Conservation (phyloP, 1,140 invertebrate species). For the Bombus superbus region DNA sequence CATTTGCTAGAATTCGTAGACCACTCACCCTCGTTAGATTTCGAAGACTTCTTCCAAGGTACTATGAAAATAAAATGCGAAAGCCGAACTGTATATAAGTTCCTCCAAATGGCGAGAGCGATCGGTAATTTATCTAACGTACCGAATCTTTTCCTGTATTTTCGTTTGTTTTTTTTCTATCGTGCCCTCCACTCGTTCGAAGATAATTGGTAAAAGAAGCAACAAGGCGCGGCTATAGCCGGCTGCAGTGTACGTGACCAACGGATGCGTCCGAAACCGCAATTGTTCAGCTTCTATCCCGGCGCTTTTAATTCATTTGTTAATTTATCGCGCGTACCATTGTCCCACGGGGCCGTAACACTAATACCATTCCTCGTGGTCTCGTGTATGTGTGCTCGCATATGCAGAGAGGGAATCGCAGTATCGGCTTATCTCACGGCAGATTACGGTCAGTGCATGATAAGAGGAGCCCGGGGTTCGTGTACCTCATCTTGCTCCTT, state of each 20-base stretch:
- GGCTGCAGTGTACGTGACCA: conserved; percentile 45
- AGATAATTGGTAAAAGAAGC: conserved; percentile 45
- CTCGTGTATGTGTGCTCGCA: neutral
- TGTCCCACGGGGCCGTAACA: conserved; percentile 24
- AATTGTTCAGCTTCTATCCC: conserved; percentile 64
- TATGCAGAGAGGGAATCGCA: neutral
- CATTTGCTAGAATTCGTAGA: too few species aligned
- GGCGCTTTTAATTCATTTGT: conserved; percentile 70
- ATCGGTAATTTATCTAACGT: conserved; percentile 16
- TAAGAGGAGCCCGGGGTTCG: conserved; percentile 2
- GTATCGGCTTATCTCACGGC: conserved; percentile 34
- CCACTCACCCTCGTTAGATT: too few species aligned
- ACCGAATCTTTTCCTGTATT: neutral
- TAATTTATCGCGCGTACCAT: conserved; percentile 63
- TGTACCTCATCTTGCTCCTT: neutral
- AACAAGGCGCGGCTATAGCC: conserved; percentile 4
- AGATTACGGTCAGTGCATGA: conserved; percentile 52
- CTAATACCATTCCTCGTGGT: neutral
- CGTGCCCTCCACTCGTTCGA: neutral
- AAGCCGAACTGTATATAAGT: too few species aligned
- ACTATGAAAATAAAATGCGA: too few species aligned
- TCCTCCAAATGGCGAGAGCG: too few species aligned
- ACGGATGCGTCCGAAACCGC: conserved; percentile 32
- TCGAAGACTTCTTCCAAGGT: too few species aligned
- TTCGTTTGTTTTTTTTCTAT: neutral